Conservation (phyloP, 1,140 invertebrate genomes). For the Sycophila sp. region DNA sequence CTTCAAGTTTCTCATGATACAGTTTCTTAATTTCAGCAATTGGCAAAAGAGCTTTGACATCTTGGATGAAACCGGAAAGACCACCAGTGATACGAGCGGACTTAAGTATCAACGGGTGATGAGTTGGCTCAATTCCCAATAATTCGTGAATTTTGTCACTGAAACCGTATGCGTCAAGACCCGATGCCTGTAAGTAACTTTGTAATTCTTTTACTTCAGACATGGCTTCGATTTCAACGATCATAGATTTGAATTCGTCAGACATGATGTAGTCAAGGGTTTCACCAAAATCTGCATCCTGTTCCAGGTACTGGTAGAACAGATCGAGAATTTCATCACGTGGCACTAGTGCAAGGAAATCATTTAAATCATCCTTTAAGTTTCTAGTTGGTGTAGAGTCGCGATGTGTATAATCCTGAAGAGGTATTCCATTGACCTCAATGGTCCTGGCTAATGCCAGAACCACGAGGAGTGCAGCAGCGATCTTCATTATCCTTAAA, state of each 20-base stretch:
- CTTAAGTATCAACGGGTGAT: too few species aligned
- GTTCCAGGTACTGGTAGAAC: slow-evolving; percentile 37
- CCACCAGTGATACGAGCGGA: slow-evolving; percentile 22
- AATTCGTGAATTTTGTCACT: slow-evolving; percentile 42
- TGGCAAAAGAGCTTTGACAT: slow-evolving; percentile 44
- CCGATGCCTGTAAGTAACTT: slow-evolving; percentile 33
- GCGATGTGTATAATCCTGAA: background rate
- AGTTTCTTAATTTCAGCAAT: slow-evolving; percentile 42
- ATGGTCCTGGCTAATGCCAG: slow-evolving; percentile 15
- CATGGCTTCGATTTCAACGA: slow-evolving; percentile 38
- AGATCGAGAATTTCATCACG: slow-evolving; percentile 33
- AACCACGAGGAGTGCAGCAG: slow-evolving; percentile 23
- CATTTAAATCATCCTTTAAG: slow-evolving; percentile 37
- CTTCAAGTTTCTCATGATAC: slow-evolving; percentile 44
- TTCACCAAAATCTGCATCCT: slow-evolving; percentile 44
- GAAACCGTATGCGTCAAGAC: slow-evolving; percentile 32
- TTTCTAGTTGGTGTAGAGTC: background rate
- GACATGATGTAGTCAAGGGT: slow-evolving; percentile 36
- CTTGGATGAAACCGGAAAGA: slow-evolving; percentile 39
- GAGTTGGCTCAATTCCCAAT: slow-evolving; percentile 33
- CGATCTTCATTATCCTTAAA: slow-evolving; percentile 40
- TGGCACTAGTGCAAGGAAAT: slow-evolving; percentile 41
- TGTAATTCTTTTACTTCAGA: slow-evolving; percentile 32
- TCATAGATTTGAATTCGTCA: slow-evolving; percentile 37
- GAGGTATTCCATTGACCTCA: background rate